Evolutionary conservation across 2,113 vertebrate species (phyloP), one percentile per base, ranked within the genome.

Genomic region (Corydoras sp.): DNA sequence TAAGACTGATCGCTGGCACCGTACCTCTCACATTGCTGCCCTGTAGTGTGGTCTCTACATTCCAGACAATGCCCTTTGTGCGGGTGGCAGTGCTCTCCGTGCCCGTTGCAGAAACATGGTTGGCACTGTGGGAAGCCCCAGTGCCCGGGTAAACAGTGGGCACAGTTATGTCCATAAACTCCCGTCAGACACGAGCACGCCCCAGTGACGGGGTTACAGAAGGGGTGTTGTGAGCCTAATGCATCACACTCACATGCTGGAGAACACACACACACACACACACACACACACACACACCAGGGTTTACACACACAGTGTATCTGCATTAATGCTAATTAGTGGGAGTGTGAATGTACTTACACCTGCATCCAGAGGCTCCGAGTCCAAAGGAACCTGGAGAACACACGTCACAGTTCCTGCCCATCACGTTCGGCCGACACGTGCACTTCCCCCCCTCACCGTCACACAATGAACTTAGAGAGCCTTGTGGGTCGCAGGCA

Each of bases 101-200:
- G 95, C 43, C 93, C 91, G 0, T 97, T 97, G 72, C 97, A 99
- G 14, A 92, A 92, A 82, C 97, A 99, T 9, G 85, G 85, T 48
- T 92, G 88, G 82, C 97, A 99, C 53, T 82, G 88, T 0, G 97
- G 96, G 81, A 98, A 99, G 63, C 95, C 95, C 97, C 97, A 99
- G 83, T 91, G 92, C 0, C 90, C 89, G 0, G 92, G 92, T 69
- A 93, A 83, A 79, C 97, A 99, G 67, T 81, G 88, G 82, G 95
- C 90, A 5, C 97, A 99, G 61, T 93, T 93, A 32, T 92, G 92
- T 5, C 92, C 85, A 0, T 90, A 90, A 50, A 91, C 90, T 0
- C 95, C 95, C 0, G 89, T 86, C 62, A 92, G 88, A 66, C 97
- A 99, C 53, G 82, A 81, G 43, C 97, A 99, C 89, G 95, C 92